phyloP scores from a whole-genome alignment of 2,888 invertebrate genomes.

The Synergus laeviventris region DNA sequence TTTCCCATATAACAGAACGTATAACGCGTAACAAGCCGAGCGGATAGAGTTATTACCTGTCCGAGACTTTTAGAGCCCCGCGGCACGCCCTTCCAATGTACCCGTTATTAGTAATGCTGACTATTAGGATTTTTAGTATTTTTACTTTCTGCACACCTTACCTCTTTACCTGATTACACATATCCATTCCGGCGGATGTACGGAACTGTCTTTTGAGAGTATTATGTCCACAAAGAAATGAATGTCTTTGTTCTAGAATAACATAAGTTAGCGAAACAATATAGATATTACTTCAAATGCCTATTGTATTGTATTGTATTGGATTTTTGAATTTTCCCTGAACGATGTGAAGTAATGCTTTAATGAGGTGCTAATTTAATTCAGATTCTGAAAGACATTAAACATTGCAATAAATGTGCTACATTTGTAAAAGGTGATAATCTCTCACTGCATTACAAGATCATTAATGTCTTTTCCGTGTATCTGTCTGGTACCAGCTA shows the following conservation, averaged over 20 bases:
- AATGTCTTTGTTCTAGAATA: too few species aligned
- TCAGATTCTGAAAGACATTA: slow-evolving; percentile 3
- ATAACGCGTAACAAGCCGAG: slow-evolving; percentile 53
- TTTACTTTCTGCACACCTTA: slow-evolving; percentile 44
- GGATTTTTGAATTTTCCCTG: neutral
- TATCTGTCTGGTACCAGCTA: slow-evolving; percentile 40
- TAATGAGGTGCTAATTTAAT: slow-evolving; percentile 12
- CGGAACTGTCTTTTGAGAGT: neutral
- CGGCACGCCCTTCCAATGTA: slow-evolving; percentile 73
- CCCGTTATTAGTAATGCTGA: slow-evolving; percentile 69
- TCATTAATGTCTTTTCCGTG: slow-evolving; percentile 57
- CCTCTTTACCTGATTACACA: slow-evolving; percentile 36
- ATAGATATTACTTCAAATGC: too few species aligned
- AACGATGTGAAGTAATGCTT: neutral
- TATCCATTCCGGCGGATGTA: slow-evolving; percentile 24
- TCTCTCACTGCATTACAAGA: slow-evolving; percentile 55
- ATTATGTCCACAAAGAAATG: neutral
- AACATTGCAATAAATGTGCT: slow-evolving; percentile 20
- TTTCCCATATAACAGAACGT: slow-evolving; percentile 60
- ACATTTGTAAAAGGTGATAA: slow-evolving; percentile 49
- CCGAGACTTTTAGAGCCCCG: slow-evolving; percentile 70
- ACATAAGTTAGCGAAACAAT: too few species aligned
- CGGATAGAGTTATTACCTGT: slow-evolving; percentile 73
- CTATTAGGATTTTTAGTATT: slow-evolving; percentile 71
- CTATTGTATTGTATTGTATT: too few species aligned